These are phyloP conservation scores for Ericerus pela DNA, from an alignment of 1,140 invertebrate genomes.

Conservation along the genomic window DNA sequence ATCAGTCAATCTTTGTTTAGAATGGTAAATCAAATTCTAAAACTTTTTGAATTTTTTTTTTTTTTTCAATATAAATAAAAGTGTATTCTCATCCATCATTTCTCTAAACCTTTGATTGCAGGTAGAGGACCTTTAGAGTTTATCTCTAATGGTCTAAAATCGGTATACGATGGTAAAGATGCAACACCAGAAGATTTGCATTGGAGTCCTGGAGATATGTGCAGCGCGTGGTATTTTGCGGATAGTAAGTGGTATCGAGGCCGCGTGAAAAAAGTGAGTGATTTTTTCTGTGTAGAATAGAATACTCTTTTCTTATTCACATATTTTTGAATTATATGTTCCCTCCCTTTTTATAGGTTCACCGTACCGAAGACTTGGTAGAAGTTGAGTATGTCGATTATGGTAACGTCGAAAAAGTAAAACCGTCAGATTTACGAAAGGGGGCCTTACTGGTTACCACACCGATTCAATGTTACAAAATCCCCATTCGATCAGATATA, in stretches of 20 bases:
- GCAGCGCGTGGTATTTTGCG: constrained; percentile 42
- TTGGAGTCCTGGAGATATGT: constrained; percentile 42
- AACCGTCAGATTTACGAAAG: constrained; percentile 37
- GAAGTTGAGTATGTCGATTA: constrained; percentile 36
- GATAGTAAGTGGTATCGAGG: constrained; percentile 42
- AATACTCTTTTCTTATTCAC: too few relatives aligned
- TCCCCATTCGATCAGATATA: constrained; percentile 22
- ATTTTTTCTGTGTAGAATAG: too few relatives aligned
- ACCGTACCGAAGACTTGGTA: too few relatives aligned
- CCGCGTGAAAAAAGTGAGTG: constrained; percentile 26
- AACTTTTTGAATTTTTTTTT: too few relatives aligned
- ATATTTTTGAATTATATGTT: too few relatives aligned
- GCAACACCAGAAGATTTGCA: constrained; percentile 32
- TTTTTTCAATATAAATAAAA: too few relatives aligned
- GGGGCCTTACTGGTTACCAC: constrained; percentile 40
- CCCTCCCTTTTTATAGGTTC: too few relatives aligned
- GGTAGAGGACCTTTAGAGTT: background rate
- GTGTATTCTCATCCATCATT: background rate
- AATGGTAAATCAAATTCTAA: too few relatives aligned
- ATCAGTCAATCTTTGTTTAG: too few relatives aligned
- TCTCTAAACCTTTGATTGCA: background rate
- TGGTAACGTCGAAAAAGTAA: constrained; percentile 34
- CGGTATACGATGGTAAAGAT: constrained; percentile 30
- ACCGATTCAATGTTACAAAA: constrained; percentile 35
- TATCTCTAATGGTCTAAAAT: background rate